Base-by-base conservation (phyloP, 2,113 vertebrate species). In the Lampris incognitus region DNA sequence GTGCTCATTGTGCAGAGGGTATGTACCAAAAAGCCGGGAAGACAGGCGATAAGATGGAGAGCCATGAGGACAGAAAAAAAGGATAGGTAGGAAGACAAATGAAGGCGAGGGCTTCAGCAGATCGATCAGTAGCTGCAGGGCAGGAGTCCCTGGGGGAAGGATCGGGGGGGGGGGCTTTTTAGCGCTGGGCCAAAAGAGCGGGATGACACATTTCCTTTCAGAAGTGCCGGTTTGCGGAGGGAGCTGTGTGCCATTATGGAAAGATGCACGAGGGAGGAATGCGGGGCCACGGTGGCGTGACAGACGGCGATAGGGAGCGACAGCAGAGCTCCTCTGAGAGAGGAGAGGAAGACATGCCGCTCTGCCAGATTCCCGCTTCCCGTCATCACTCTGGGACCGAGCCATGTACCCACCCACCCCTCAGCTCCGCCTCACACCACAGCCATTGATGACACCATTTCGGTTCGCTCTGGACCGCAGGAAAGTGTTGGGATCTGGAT, bases 61-160 rank as follows among this genome's bases (percentile, higher is more conserved):
- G 55, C 69, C 69, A 52, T 70, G 73, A 69, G 92, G 80, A 87
- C 85, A 87, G 70, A 85, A 90, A 89, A 24, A 88, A 92, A 13
- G 8, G 79, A 91, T 91, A 81, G 86, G 85, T 75, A 46, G 85
- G 56, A 78, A 67, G 86, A 88, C 85, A 76, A 87, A 85, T 84
- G 72, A 84, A 85, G 79, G 79, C 56, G 37, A 73, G 73, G 68
- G 70, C 65, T 69, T 83, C 74, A 81, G 71, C 54, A 52, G 73
- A 93, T 91, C 83, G 86, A 94, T 94, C 13, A 78, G 74, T 76
- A 71, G 69, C 86, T 68, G 80, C 87, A 87, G 86, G 84, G 85
- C 46, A 75, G 77, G 59, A 70, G 52, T 85, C 88, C 84, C 88
- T 54, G 0, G 69, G 85, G 64, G 24, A 24, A 24, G 24, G 24